Evolutionary conservation across 2,797 vertebrate species (phyloP).

Genomic region (Acanthopagrus latus): DNA sequence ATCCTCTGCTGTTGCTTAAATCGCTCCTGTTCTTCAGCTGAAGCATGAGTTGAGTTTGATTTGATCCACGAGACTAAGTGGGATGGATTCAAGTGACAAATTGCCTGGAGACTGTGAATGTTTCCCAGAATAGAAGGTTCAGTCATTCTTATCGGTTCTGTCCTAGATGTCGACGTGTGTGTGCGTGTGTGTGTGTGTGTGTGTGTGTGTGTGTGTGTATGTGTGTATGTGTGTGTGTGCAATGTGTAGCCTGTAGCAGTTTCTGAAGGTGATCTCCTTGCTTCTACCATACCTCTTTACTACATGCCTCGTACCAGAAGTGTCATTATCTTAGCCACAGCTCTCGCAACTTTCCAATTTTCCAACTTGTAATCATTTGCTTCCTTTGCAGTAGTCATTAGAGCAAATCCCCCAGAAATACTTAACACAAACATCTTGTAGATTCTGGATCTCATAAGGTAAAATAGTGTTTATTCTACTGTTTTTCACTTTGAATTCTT

Average conservation of each 20-base stretch:
- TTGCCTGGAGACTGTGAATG: slow-evolving; percentile 17
- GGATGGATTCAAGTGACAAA: slow-evolving; percentile 20
- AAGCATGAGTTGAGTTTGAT: slow-evolving; percentile 12
- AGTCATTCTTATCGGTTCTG: slow-evolving; percentile 30
- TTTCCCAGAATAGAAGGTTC: slow-evolving; percentile 38
- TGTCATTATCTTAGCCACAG: not conserved
- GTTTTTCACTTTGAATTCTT: not conserved
- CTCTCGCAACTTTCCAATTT: not conserved
- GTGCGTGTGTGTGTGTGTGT: slow-evolving; percentile 11
- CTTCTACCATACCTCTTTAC: not conserved
- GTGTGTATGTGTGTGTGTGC: slow-evolving; percentile 18
- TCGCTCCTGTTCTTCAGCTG: slow-evolving; percentile 5
- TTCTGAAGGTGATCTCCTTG: slow-evolving; percentile 2
- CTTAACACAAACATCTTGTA: not conserved
- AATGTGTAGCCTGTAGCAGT: slow-evolving; percentile 8
- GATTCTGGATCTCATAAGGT: not conserved
- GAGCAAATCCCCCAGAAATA: not conserved
- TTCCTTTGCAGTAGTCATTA: not conserved
- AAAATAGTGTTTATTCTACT: not conserved
- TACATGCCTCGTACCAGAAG: not conserved
- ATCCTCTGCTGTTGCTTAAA: slow-evolving; percentile 15
- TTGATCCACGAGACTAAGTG: not conserved
- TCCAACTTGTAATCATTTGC: too few species aligned
- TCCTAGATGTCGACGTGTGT: slow-evolving; percentile 21
- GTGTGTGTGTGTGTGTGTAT: slow-evolving; percentile 29